These are phyloP conservation scores for Galago senegalensis DNA, from an alignment of 2,797 vertebrate species.

Conservation along the genomic window DNA sequence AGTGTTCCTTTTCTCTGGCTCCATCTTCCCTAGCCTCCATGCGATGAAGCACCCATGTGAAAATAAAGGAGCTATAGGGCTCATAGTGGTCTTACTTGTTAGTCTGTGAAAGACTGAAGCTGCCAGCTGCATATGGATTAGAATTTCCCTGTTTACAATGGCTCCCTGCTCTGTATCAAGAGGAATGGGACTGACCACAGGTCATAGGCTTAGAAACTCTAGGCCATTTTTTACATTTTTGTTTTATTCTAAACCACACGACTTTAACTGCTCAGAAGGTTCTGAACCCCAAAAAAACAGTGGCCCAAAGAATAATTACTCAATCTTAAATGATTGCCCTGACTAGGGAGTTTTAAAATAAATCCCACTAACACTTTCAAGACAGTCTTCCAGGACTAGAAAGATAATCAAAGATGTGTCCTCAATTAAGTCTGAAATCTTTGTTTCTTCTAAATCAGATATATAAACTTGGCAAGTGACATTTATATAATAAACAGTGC, in stretches of 20 bases:
- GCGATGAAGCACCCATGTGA: neutral
- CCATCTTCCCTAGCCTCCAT: neutral
- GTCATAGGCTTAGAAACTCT: constrained; percentile 56
- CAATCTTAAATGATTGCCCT: constrained; percentile 31
- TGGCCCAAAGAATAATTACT: constrained; percentile 25
- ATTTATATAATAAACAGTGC: constrained; percentile 1
- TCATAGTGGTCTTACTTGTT: constrained; percentile 35
- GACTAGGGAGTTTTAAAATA: constrained; percentile 19
- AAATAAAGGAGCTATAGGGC: constrained; percentile 50
- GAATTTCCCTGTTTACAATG: constrained; percentile 17
- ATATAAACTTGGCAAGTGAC: neutral
- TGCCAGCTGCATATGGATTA: constrained; percentile 52
- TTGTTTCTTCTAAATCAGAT: constrained; percentile 61
- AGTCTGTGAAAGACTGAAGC: constrained; percentile 35
- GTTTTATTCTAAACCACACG: constrained; percentile 41
- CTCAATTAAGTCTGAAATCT: constrained; percentile 61
- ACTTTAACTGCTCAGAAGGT: constrained; percentile 31
- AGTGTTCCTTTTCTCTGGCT: constrained; percentile 54
- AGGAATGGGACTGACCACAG: constrained; percentile 13
- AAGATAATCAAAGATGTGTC: constrained; percentile 47
- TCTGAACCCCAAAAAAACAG: constrained; percentile 53
- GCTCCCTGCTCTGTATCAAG: constrained; percentile 43
- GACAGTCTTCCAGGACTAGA: constrained; percentile 35
- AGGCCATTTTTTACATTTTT: constrained; percentile 38
- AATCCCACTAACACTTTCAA: constrained; percentile 52